A percentile compares a stretch with the other conserved stretches of the same genome.
These are phyloP conservation scores for Takifugu bimaculatus DNA, from an alignment of 2,113 vertebrate genomes.

Conservation along the genomic window DNA sequence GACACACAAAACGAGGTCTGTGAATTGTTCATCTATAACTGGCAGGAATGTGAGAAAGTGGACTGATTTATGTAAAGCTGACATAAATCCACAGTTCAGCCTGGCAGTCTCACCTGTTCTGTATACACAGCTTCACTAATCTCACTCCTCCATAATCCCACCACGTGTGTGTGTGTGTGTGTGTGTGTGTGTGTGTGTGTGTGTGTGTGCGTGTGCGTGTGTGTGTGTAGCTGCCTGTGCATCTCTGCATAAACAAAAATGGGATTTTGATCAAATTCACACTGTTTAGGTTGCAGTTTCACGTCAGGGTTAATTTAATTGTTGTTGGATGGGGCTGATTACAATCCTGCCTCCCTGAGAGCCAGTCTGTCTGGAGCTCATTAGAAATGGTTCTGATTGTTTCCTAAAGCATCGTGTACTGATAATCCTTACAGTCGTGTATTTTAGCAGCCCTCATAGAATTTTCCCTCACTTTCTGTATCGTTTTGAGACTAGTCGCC, in stretches of 20 bases:
- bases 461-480: too few relatives aligned
- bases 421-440: background rate
- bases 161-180: slow-evolving; percentile 3
- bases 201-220: slow-evolving; percentile 28
- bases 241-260: slow-evolving; percentile 45
- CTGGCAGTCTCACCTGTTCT: slow-evolving; percentile 21
- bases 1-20: background rate
- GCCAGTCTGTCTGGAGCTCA: too few relatives aligned
- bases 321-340: slow-evolving; percentile 69
- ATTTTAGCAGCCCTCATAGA: background rate
- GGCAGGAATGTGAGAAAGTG: slow-evolving; percentile 13
- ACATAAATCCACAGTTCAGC: slow-evolving; percentile 21
- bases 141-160: slow-evolving; percentile 7
- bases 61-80: slow-evolving; percentile 19
- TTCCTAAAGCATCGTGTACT: too few relatives aligned
- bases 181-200: background rate
- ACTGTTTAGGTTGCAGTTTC: slow-evolving; percentile 52
- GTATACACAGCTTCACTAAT: slow-evolving; percentile 13
- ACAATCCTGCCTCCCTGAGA: slow-evolving; percentile 45
- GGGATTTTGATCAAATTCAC: slow-evolving; percentile 56
- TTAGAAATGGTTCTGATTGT: too few relatives aligned
- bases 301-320: slow-evolving; percentile 63
- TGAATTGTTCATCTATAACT: slow-evolving; percentile 1
- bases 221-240: slow-evolving; percentile 17
- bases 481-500: too few relatives aligned